A percentile compares a stretch with the other conserved stretches of the same genome.
phyloP scores from a whole-genome alignment of 64 coral and sea anemone genomes.

The Pocillopora verrucosa region DNA sequence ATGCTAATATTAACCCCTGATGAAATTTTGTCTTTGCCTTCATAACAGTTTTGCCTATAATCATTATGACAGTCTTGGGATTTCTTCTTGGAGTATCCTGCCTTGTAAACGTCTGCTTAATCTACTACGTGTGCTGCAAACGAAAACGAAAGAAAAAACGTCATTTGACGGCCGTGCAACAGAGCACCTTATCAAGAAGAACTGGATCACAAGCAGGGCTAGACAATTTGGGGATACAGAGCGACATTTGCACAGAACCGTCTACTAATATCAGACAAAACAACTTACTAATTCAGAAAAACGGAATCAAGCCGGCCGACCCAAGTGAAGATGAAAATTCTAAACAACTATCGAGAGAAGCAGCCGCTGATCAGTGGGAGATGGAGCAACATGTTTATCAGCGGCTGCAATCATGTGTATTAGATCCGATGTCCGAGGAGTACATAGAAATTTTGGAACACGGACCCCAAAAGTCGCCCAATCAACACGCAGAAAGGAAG shows the following conservation, averaged over 20 bases:
- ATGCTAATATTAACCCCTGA: background rate
- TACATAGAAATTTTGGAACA: background rate
- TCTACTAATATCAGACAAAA: background rate
- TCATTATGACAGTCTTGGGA: background rate
- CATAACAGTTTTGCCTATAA: background rate
- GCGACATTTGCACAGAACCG: background rate
- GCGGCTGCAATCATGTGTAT: background rate
- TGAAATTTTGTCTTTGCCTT: background rate
- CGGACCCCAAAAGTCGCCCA: background rate
- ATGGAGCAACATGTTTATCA: conserved; percentile 19
- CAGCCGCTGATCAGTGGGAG: background rate
- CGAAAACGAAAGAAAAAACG: conserved; percentile 6
- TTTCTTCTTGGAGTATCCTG: background rate
- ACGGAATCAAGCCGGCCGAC: background rate
- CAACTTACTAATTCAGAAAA: background rate
- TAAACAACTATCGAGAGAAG: background rate
- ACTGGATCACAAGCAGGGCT: background rate
- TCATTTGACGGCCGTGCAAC: background rate
- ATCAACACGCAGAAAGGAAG: background rate
- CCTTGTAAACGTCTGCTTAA: background rate
- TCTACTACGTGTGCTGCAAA: conserved; percentile 30
- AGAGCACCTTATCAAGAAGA: background rate
- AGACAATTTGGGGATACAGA: background rate
- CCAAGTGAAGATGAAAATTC: background rate
- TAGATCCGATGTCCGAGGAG: background rate